These are phyloP conservation scores for Caenorhabditis virilis DNA, from an alignment of 2,888 invertebrate species.

Conservation along the genomic window DNA sequence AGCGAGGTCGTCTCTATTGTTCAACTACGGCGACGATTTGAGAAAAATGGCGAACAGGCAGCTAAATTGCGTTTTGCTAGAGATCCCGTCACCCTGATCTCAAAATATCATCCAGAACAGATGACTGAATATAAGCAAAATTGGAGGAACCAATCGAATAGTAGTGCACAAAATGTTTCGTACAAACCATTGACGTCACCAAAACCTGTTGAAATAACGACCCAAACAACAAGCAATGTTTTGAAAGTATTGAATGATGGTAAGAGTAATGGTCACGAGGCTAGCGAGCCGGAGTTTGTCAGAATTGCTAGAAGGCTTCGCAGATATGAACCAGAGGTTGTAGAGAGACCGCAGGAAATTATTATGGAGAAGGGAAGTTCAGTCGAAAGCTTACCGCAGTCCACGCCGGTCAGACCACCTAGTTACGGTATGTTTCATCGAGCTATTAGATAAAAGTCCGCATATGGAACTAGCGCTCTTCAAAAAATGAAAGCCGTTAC, in stretches of 20 bases:
- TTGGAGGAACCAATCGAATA: neutral
- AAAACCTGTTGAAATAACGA: neutral
- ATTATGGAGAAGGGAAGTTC: no score
- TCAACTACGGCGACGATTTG: slow-evolving; percentile 30
- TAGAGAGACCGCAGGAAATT: slow-evolving; percentile 8
- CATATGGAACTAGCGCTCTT: no score
- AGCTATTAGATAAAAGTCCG: no score
- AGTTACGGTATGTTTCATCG: no score
- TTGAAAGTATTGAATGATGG: slow-evolving; percentile 29
- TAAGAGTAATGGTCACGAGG: no score
- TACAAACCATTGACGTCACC: neutral
- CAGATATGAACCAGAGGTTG: slow-evolving; percentile 27
- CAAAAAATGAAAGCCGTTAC: no score
- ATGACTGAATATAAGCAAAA: slow-evolving; percentile 18
- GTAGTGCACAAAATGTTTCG: neutral
- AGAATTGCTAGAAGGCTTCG: slow-evolving; percentile 35
- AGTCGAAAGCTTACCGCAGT: no score
- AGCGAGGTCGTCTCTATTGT: slow-evolving; percentile 10
- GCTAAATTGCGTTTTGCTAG: slow-evolving; percentile 37
- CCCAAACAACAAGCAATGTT: neutral
- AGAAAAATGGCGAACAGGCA: slow-evolving; percentile 28
- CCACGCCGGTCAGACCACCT: no score
- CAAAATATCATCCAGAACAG: slow-evolving; percentile 27
- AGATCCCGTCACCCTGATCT: slow-evolving; percentile 27
- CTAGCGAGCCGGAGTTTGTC: slow-evolving; percentile 32